Evolutionary conservation across 64 coral and sea anemone genomes (phyloP).

Genomic region (Astreopora myriophthalma): DNA sequence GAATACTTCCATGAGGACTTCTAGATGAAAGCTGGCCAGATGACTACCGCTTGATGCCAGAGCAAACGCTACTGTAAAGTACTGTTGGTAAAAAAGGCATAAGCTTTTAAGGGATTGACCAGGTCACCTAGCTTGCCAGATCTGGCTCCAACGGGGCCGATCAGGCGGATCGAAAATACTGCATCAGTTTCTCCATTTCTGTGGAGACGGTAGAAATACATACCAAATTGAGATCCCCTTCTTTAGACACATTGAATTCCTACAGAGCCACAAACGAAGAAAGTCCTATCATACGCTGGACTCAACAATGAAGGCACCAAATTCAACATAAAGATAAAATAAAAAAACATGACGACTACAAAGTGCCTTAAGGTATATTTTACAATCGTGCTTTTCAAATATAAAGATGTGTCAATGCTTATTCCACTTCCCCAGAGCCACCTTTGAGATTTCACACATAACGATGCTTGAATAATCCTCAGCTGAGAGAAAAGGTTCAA

Average conservation of each 20-base stretch:
- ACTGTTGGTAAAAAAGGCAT: conserved; percentile 10
- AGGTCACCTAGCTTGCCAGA: too few species aligned
- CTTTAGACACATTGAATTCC: conserved; percentile 1
- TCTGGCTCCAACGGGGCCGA: not conserved
- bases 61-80: conserved; percentile 39
- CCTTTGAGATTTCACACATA: too few species aligned
- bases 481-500: too few species aligned
- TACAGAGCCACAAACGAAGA: not conserved
- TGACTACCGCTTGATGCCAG: not conserved
- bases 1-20: conserved; percentile 51
- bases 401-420: too few species aligned
- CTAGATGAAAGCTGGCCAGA: not conserved
- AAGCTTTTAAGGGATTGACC: not conserved
- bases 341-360: too few species aligned
- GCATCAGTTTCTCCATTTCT: not conserved
- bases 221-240: conserved; percentile 35
- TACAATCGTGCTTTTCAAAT: too few species aligned
- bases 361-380: too few species aligned
- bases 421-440: too few species aligned
- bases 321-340: too few species aligned
- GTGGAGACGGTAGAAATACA: not conserved
- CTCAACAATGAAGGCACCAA: not conserved
- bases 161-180: not conserved
- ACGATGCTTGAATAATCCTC: too few species aligned
- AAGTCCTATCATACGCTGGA: not conserved